phyloP scores from a whole-genome alignment of 2,888 invertebrate species.

The Thalpophila matura region DNA sequence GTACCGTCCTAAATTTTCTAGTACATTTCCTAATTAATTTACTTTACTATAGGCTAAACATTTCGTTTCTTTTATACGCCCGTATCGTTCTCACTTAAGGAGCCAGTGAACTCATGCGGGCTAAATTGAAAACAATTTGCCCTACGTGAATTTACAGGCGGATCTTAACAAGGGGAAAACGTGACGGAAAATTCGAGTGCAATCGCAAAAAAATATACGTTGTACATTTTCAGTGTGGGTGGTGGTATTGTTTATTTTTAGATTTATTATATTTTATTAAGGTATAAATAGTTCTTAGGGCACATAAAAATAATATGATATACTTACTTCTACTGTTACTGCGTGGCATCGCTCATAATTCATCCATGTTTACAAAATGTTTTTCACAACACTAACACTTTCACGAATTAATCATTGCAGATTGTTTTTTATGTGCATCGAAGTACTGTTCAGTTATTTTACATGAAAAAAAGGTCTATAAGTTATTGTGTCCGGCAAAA shows the following conservation, averaged over 20 bases:
- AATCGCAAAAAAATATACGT: constrained; percentile 31
- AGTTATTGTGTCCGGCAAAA: too few relatives aligned
- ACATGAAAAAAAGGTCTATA: too few relatives aligned
- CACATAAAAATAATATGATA: too few relatives aligned
- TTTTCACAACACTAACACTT: too few relatives aligned
- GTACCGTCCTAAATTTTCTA: too few relatives aligned
- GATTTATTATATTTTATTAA: neutral
- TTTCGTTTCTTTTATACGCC: constrained; percentile 17
- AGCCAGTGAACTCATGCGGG: constrained; percentile 35
- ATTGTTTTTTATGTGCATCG: too few relatives aligned
- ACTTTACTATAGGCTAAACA: neutral
- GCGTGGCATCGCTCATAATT: too few relatives aligned
- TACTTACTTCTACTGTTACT: too few relatives aligned
- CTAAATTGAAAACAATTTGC: constrained; percentile 52
- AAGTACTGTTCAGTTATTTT: too few relatives aligned
- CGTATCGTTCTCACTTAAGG: constrained; percentile 28
- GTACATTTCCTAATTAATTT: constrained; percentile 24
- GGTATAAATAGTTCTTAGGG: too few relatives aligned
- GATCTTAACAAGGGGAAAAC: constrained; percentile 42
- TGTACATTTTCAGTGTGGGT: constrained; percentile 13
- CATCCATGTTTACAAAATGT: too few relatives aligned
- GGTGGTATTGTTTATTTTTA: constrained; percentile 1
- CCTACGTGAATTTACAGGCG: constrained; percentile 28
- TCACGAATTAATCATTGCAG: too few relatives aligned
- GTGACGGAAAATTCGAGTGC: constrained; percentile 40